Conservation (phyloP, 2,113 vertebrate species). For the Apteryx mantelli region DNA sequence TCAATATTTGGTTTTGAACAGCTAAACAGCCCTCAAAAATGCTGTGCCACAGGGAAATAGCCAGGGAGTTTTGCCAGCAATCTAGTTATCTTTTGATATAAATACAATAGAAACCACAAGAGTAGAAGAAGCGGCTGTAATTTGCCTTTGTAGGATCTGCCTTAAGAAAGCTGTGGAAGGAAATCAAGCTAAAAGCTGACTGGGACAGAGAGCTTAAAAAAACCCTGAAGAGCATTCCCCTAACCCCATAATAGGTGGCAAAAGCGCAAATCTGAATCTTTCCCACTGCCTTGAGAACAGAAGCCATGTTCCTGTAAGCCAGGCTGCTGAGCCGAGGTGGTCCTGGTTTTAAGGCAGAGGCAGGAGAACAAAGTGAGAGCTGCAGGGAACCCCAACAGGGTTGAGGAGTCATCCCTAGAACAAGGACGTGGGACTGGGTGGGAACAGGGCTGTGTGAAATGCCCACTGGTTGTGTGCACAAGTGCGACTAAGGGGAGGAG, state of each 20-base stretch:
- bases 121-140: neutral
- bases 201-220: neutral
- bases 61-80: neutral
- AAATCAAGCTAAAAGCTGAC: neutral
- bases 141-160: neutral
- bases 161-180: neutral
- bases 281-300: neutral
- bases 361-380: neutral
- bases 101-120: neutral
- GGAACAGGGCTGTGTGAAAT: neutral
- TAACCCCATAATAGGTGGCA: neutral
- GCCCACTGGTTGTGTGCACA: neutral
- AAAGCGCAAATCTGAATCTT: neutral
- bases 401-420: neutral
- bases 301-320: neutral
- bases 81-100: neutral
- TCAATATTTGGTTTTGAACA: neutral
- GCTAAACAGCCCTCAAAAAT: neutral
- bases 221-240: neutral
- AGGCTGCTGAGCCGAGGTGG: neutral
- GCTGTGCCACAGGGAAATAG: neutral
- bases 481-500: rapidly evolving
- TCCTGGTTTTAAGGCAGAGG: neutral
- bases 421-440: neutral
- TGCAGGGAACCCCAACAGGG: neutral